A percentile compares a stretch with the other conserved stretches of the same genome.
Conservation (phyloP, 2,888 invertebrate species). For the Odontothrips loti region DNA sequence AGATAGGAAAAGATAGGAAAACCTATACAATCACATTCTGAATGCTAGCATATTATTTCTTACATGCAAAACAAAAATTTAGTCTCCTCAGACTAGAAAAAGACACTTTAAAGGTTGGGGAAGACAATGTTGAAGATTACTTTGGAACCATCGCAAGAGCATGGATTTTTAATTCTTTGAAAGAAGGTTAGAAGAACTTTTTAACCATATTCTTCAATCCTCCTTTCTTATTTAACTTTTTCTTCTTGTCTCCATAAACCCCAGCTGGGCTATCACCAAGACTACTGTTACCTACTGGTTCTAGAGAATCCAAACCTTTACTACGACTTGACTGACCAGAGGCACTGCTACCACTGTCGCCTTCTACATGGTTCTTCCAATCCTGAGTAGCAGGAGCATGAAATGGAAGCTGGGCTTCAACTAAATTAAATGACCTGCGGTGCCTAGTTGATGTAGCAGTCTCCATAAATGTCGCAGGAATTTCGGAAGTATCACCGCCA, state of each 20-base stretch:
- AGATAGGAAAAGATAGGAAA: not conserved
- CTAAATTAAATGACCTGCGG: not conserved
- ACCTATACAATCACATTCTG: not conserved
- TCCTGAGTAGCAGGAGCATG: not conserved
- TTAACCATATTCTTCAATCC: constrained; percentile 4
- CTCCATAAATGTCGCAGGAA: not conserved
- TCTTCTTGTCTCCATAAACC: not conserved
- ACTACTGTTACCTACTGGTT: constrained; percentile 4
- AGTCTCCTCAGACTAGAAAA: not conserved
- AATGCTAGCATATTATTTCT: not conserved
- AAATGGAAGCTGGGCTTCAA: not conserved
- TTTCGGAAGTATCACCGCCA: not conserved
- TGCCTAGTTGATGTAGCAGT: not conserved
- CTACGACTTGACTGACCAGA: constrained; percentile 8
- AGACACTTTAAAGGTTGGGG: not conserved
- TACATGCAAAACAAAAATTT: not conserved
- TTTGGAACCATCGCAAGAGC: not conserved
- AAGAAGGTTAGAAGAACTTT: not conserved
- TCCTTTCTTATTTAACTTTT: not conserved
- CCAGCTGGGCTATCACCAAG: not conserved
- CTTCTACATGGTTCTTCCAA: not conserved
- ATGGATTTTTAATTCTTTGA: not conserved
- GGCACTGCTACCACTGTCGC: constrained; percentile 1
- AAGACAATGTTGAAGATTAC: not conserved
- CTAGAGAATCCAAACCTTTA: constrained; percentile 7